These are phyloP conservation scores for Orchesellides sinensis DNA, from an alignment of 2,888 invertebrate genomes.

Conservation along the genomic window DNA sequence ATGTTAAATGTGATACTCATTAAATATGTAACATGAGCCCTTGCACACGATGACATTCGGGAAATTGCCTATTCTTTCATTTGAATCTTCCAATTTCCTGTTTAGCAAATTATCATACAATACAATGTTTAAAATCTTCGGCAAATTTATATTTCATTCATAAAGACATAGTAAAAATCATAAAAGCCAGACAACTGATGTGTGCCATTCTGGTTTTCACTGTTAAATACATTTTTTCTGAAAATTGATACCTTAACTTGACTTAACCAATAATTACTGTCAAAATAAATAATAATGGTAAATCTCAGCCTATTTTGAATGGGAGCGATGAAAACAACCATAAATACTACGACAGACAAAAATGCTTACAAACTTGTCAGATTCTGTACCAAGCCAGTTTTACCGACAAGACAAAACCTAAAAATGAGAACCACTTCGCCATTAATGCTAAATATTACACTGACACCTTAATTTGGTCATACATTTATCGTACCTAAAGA, in stretches of 20 bases:
- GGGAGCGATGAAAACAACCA: not conserved
- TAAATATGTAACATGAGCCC: too few species aligned
- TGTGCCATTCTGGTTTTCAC: not conserved
- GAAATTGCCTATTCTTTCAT: not conserved
- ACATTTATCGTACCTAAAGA: too few species aligned
- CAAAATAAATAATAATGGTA: not conserved
- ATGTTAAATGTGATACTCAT: too few species aligned
- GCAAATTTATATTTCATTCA: not conserved
- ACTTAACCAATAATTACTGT: not conserved
- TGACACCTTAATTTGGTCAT: too few species aligned
- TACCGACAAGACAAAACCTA: too few species aligned
- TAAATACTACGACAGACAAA: too few species aligned
- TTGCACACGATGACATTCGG: too few species aligned
- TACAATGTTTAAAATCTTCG: not conserved
- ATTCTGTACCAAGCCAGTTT: too few species aligned
- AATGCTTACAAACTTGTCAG: too few species aligned
- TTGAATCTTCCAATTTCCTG: not conserved
- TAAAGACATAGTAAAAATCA: not conserved
- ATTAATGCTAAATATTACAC: too few species aligned
- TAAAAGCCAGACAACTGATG: too few species aligned
- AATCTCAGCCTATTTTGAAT: not conserved
- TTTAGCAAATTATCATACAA: not conserved
- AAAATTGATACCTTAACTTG: not conserved
- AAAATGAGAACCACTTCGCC: too few species aligned
- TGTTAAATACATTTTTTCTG: not conserved